Conservation (phyloP, 2,113 vertebrate genomes). For the Cephalophus harveyi region DNA sequence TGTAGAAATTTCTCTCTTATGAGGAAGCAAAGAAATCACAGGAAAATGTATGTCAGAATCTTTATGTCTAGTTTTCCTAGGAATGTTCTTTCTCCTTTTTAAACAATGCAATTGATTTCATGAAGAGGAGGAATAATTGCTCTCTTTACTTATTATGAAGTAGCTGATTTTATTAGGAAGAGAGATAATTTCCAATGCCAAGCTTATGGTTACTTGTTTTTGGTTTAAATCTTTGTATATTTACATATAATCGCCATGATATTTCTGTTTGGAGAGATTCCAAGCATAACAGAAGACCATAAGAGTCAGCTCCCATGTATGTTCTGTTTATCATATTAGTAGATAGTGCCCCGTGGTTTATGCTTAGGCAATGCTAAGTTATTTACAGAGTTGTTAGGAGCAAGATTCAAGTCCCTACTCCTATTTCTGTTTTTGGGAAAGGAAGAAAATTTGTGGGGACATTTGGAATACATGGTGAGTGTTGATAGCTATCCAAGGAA, state of each 20-base stretch:
- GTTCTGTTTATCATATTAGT: background rate
- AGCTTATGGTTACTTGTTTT: background rate
- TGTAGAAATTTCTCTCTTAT: background rate
- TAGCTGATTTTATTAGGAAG: background rate
- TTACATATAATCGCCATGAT: background rate
- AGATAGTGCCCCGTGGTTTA: background rate
- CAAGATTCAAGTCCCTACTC: background rate
- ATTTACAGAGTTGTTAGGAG: background rate
- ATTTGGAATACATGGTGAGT: background rate
- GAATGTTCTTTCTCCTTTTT: background rate
- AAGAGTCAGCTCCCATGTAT: background rate
- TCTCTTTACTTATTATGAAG: conserved; percentile 5
- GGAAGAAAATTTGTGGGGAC: background rate
- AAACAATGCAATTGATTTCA: background rate
- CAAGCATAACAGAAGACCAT: background rate
- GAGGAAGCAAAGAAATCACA: background rate
- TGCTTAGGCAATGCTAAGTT: background rate
- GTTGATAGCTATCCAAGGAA: background rate
- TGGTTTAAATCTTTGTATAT: background rate
- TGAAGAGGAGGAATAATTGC: background rate
- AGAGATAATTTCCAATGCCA: background rate
- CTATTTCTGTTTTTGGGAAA: background rate
- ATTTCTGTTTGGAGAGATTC: background rate
- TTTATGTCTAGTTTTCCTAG: background rate
- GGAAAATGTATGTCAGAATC: background rate